A percentile compares a stretch with the other conserved stretches of the same genome.
These are phyloP conservation scores for Leucophenga varia DNA, from an alignment of 1,140 invertebrate species.

Conservation along the genomic window DNA sequence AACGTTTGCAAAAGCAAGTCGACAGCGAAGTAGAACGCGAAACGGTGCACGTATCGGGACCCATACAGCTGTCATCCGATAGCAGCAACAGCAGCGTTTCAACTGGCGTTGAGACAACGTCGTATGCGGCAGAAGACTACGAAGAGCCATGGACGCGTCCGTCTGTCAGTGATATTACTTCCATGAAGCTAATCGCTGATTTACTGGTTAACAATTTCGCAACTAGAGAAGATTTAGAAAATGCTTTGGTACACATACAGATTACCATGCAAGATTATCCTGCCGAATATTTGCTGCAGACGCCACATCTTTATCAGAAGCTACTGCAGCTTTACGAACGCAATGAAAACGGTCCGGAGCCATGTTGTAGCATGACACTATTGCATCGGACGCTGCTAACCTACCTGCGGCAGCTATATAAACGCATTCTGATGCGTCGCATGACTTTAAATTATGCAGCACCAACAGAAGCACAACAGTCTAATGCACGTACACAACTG, in stretches of 20 bases:
- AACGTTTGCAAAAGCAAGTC: too few relatives aligned
- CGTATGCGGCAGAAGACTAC: conserved; percentile 12
- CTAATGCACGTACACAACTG: conserved; percentile 21
- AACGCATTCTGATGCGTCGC: conserved; percentile 13
- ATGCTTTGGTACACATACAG: conserved; percentile 22
- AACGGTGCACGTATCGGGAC: too few relatives aligned
- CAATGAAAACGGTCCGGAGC: neutral
- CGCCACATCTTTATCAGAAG: conserved; percentile 32
- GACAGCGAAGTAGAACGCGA: conserved; percentile 15
- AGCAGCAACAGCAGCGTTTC: neutral
- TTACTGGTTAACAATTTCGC: conserved; percentile 2
- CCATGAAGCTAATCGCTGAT: conserved; percentile 28
- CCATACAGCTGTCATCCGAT: neutral
- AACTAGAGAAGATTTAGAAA: conserved; percentile 15
- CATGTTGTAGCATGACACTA: conserved; percentile 1
- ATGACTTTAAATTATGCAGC: conserved; percentile 2
- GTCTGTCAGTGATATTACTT: conserved; percentile 22
- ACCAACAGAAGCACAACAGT: neutral
- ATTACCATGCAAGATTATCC: conserved; percentile 45
- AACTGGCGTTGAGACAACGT: neutral
- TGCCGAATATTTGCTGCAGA: conserved; percentile 40
- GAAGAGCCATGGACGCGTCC: conserved; percentile 35
- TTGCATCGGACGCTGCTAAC: conserved; percentile 14
- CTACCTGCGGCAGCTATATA: conserved; percentile 18
- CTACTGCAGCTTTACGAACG: conserved; percentile 29